Evolutionary conservation across 2,888 invertebrate species (phyloP).

Genomic region (Noctua comes): DNA sequence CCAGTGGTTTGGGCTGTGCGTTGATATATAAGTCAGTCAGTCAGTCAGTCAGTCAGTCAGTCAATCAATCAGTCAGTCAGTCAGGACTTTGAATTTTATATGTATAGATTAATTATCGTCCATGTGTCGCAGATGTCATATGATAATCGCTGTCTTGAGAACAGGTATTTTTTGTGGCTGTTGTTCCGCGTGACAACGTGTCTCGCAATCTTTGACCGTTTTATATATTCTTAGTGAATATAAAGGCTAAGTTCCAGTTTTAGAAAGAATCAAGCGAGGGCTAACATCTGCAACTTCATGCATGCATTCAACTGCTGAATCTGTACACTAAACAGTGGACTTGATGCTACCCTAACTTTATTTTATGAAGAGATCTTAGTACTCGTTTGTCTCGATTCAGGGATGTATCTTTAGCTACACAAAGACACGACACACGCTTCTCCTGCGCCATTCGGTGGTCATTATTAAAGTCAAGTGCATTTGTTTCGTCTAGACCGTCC

Average conservation of each 20-base stretch:
- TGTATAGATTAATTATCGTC: no score
- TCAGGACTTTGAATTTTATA: no score
- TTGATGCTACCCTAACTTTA: neutral
- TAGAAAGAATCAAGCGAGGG: neutral
- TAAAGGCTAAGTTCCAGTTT: neutral
- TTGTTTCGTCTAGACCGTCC: constrained; percentile 49
- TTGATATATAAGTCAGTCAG: no score
- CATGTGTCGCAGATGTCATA: neutral
- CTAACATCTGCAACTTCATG: neutral
- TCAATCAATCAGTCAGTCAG: no score
- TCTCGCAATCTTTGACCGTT: neutral
- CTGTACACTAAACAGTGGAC: no score
- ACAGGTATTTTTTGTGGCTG: neutral
- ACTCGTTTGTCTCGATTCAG: no score
- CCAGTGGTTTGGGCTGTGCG: no score
- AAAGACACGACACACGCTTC: neutral
- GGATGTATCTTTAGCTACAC: neutral
- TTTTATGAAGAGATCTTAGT: neutral
- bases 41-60: no score
- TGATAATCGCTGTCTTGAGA: neutral
- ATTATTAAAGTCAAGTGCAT: constrained; percentile 47
- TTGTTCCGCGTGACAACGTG: neutral
- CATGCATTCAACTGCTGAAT: neutral
- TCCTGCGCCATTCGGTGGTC: constrained; percentile 11
- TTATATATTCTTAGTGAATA: neutral